Base-by-base conservation (phyloP, 2,888 invertebrate species). In the Leucozona laternaria region DNA sequence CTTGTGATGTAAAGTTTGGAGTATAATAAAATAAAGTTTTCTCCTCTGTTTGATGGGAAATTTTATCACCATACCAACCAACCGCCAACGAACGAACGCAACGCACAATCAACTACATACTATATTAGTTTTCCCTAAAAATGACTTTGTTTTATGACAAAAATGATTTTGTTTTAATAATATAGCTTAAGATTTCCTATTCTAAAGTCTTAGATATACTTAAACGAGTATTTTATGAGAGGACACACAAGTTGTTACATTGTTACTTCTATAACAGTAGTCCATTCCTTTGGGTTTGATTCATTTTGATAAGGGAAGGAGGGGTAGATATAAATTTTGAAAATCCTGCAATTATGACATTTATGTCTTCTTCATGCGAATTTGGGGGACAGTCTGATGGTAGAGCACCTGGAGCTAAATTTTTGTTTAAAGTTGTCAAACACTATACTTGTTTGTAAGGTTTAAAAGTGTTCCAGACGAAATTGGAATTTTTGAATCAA, bases 1-100 rank as follows among this genome's bases (percentile, higher is more conserved):
- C n/a, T n/a, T n/a, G n/a, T n/a, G n/a, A n/a, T n/a, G 11, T 13
- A 48, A 37, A 11, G 43, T n/a, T 48, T 62, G 15, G 22, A 50
- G 57, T 13, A 62, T 73, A 81, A 78, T 80, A 73, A 77, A 80
- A 79, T 45, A 25, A 77, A 80, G 53, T 68, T 68, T 60, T 68
- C 13, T 53, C 28, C 37, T 66, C 11, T 62, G 48, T 78, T 70
- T 78, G 73, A 77, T 31, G 80, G 48, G 53, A 85, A 73, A 73
- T 81, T 70, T 68, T 77, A 77, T 73, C 60, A 72, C 53, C 64
- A 28, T 77, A 20, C 6, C 31, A 20, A 6, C 10, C 28, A 71
- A 58, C 20, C 22, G 43, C 55, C 43, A 40, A 25, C 22, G 13
- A 43, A n/a, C 28, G 1, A 43, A 22, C 62, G n/a, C 4, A 4